phyloP scores from a whole-genome alignment of 2,888 invertebrate species.

The Papilio demoleus region DNA sequence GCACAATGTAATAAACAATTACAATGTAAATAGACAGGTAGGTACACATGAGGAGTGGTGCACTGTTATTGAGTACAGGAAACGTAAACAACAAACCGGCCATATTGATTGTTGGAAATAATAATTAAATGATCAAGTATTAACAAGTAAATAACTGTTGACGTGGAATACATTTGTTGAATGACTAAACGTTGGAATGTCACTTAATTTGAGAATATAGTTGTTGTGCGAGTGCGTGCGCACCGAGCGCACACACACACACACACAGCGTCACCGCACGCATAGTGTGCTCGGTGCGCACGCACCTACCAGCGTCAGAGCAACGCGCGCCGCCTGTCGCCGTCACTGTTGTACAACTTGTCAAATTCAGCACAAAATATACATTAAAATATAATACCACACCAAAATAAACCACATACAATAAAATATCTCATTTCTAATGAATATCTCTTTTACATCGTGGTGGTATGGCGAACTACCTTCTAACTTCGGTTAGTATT shows the following conservation, averaged over 20 bases:
- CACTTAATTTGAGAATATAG: neutral
- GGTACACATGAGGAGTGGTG: neutral
- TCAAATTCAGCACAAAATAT: neutral
- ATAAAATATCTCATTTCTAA: no score
- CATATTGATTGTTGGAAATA: neutral
- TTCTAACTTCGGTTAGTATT: neutral
- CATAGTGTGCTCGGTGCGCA: constrained; percentile 8
- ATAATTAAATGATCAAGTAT: no score
- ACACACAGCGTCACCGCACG: neutral
- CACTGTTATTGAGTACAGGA: neutral
- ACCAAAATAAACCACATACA: neutral
- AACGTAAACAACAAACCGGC: neutral
- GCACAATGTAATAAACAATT: neutral
- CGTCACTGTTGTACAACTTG: no score
- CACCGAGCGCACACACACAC: neutral
- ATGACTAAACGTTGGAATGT: constrained; percentile 3
- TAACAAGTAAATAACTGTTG: no score
- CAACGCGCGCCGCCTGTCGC: neutral
- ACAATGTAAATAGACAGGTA: neutral
- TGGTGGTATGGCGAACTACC: neutral
- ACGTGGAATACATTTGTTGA: neutral
- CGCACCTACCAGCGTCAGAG: neutral
- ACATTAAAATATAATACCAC: neutral
- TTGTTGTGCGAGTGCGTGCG: neutral
- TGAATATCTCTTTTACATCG: no score